Base-by-base conservation (phyloP, 2,797 vertebrate species). In the Sebastes diaconus region DNA sequence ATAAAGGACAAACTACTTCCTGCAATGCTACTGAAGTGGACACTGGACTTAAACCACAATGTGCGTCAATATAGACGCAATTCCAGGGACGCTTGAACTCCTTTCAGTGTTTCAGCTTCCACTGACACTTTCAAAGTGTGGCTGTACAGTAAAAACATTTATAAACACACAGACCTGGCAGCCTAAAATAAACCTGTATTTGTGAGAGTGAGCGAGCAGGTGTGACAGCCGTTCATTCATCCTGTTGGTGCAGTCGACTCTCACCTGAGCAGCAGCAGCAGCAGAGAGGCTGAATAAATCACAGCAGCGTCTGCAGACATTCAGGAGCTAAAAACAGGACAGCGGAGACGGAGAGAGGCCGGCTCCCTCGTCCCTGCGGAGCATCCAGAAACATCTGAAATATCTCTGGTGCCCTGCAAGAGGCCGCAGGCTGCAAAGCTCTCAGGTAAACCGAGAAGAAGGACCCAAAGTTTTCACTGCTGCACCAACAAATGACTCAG, bases 311-410 rank as follows among this genome's bases (percentile, higher is more conserved):
- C 89, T 90, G 73, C 64, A 84, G 87, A 85, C 90, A 14, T 32
- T n/a, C 73, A 25, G 82, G 34, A 87, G 84, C 89, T 90, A 88
- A 91, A 91, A 90, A 83, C 86, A 89, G 89, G 85, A 75, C 60
- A n/a, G 79, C 34, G 3, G 82, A 87, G 84, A 81, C 46, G 22
- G 75, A 63, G 84, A 61, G 80, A 69, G 68, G 69, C 20, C 20
- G 39, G 25, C 67, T 27, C 5, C 42, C 22, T 24, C 32, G 27
- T 85, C 85, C 84, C 83, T 0, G 60, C 72, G 83, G 82, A 82
- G 22, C 46, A 4, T 50, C 20, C 10, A 18, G 73, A 57, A 83
- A 30, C 73, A 50, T 73, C 80, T 85, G 85, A 85, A 76, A 80
- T 84, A 90, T 88, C 83, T 82, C 57, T 64, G 76, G 76, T 77